Base-by-base conservation (phyloP, 2,113 vertebrate genomes). In the Acanthisitta chloris region DNA sequence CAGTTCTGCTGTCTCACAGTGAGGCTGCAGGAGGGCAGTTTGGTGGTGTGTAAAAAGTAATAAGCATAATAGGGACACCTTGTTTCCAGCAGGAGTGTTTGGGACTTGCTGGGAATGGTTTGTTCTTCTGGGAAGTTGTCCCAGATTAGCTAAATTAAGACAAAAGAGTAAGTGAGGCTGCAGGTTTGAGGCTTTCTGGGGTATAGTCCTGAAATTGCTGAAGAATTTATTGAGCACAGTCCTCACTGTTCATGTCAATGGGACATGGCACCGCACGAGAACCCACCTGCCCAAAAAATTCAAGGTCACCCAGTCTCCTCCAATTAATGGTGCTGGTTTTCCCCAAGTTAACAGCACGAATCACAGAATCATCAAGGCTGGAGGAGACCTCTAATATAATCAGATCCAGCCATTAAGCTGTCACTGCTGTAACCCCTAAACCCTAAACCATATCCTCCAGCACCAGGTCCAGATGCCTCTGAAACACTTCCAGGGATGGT, bases 131-230 rank as follows among this genome's bases (percentile, higher is more conserved):
- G 40, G 76, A 80, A 64, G 34, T 71, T 88, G 86, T 88, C 86
- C 86, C 65, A 72, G 15, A 67, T 76, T 31, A 80, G 66, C 62
- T 91, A 72, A 76, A 92, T 94, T 62, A 94, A 95, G 83, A 92
- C 71, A 42, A 67, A 95, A 71, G 46, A 62, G 51, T 70, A n/a
- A 70, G 79, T 74, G 79, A 79, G 79, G 61, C 51, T 71, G 71
- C 57, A 86, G 70, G 25, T 88, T 85, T 86, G 74, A 80, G 31
- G 17, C 57, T 74, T 95, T 38, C 46, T 78, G 10, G 49, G 52
- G 38, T 66, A 42, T 43, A 13, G 55, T 66, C 42, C 73, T 87
- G 12, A 84, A 89, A 85, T 40, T 62, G 46, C 46, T 54, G 71
- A 45, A 33, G 71, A 48, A 52, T 77, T 34, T 15, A 4, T 17